Base-by-base conservation (phyloP, 2,888 invertebrate species). In the Galeruca laticollis region DNA sequence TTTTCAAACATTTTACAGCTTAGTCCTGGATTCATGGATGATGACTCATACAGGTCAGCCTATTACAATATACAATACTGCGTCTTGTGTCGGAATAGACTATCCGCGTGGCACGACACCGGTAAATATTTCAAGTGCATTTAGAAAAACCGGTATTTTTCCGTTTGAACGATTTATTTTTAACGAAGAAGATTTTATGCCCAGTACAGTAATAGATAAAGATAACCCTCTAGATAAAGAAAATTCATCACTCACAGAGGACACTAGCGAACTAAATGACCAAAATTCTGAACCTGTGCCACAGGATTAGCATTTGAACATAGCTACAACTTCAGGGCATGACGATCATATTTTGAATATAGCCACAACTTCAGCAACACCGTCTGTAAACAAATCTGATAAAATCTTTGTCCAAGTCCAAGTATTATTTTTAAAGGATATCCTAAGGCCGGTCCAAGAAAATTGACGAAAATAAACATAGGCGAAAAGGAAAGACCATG, bases 401-500 rank as follows among this genome's bases (percentile, higher is more conserved):
- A 18, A 51, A 51, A 10, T 33, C 33, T 33, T 33, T 33, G n/a
- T 18, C 6, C 52, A 52, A 20, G 10, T 10, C 11, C 11, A 20
- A 20, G 11, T n/a, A 52, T 15, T 10, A 5, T 52, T 52, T 52
- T 52, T 11, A 52, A 52, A 52, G 52, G 52, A 15, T 52, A 52
- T 20, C 52, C 15, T 20, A 52, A 52, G 20, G 52, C 52, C 18
- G 51, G 51, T 18, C 20, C 51, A 20, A 51, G 51, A 20, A 51
- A 51, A 51, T 18, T 20, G n/a, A 51, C 51, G 20, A 51, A 51
- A 18, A 10, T 51, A 51, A 51, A 51, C n/a, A 51, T 18, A 51
- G 51, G 18, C 52, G 52, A 3, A 20, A 52, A 20, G 52, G 52
- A 52, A 52, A 20, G 20, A 52, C 52, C 18, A 52, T 52, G 52